Percentiles rank a stretch among this genome's conserved stretches.
phyloP scores from a whole-genome alignment of 37 sponge, comb jelly and placozoan species.

The Halichondria panicea region DNA sequence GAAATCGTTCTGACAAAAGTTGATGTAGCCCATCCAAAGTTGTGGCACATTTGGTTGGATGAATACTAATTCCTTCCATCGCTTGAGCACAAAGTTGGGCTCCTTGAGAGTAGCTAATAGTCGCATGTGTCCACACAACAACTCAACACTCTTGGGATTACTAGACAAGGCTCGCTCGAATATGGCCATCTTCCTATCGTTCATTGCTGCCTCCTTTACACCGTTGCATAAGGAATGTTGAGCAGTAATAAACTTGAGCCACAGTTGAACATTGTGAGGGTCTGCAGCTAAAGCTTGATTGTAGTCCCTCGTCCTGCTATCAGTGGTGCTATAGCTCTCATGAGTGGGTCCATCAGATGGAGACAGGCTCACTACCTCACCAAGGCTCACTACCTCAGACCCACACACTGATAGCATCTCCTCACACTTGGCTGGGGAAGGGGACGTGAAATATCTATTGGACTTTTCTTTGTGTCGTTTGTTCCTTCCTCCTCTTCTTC shows the following conservation, averaged over 20 bases:
- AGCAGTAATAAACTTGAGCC: constrained; percentile 76
- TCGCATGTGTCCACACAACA: constrained; percentile 69
- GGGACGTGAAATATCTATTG: constrained; percentile 18
- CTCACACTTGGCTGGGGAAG: neutral
- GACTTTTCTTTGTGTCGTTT: neutral
- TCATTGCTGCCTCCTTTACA: constrained; percentile 29
- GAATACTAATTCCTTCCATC: constrained; percentile 85
- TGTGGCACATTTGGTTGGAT: constrained; percentile 55
- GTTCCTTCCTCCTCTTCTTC: neutral
- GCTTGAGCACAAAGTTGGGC: constrained; percentile 35
- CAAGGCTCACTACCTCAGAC: neutral
- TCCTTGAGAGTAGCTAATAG: constrained; percentile 67
- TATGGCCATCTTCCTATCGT: constrained; percentile 85
- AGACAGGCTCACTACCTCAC: no score
- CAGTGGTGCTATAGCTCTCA: no score
- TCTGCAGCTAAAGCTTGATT: constrained; percentile 48
- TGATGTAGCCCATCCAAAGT: constrained; percentile 75
- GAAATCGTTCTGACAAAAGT: constrained; percentile 65
- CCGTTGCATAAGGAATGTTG: no score
- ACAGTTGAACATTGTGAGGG: constrained; percentile 67
- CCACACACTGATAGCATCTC: neutral
- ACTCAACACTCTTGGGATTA: constrained; percentile 69
- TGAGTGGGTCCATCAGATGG: no score
- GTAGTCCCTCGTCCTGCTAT: constrained; percentile 44
- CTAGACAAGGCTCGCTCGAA: constrained; percentile 78